Evolutionary conservation across 2,797 vertebrate genomes (phyloP).

Genomic region (Danio aesculapii): DNA sequence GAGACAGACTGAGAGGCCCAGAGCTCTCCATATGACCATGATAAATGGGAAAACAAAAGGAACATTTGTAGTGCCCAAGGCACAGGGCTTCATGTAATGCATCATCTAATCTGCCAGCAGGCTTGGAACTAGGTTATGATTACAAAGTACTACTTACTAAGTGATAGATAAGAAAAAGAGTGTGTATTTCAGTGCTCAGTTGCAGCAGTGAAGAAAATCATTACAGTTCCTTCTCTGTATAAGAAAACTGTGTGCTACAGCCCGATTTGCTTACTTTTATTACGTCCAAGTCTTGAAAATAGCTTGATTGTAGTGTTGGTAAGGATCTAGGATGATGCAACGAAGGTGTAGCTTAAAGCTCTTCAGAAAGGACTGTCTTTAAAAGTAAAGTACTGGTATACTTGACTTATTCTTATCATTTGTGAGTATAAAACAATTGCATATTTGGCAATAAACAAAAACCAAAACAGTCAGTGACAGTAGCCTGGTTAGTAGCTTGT

Average conservation of each 20-base stretch:
- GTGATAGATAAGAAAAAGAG: slow-evolving; percentile 11
- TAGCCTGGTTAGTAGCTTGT: too few relatives aligned
- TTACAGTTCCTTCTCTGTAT: not conserved
- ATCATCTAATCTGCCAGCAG: slow-evolving; percentile 34
- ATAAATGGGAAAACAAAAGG: slow-evolving; percentile 44
- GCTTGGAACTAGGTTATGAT: slow-evolving; percentile 26
- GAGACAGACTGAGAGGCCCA: slow-evolving; percentile 27
- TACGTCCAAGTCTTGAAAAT: too few relatives aligned
- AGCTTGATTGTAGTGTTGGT: too few relatives aligned
- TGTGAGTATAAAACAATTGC: not conserved
- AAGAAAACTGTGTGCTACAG: not conserved
- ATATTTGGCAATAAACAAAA: not conserved
- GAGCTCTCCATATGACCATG: slow-evolving; percentile 37
- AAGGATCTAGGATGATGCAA: too few relatives aligned
- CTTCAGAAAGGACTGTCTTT: too few relatives aligned
- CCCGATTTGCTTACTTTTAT: too few relatives aligned
- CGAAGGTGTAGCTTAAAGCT: too few relatives aligned
- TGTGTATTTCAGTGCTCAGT: slow-evolving; percentile 9
- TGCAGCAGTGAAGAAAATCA: not conserved
- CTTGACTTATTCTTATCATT: not conserved
- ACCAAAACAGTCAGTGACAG: too few relatives aligned
- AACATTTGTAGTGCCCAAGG: slow-evolving; percentile 35
- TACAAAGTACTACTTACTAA: not conserved
- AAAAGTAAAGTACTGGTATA: too few relatives aligned
- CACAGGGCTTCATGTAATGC: slow-evolving; percentile 15